Evolutionary conservation across 2,113 vertebrate species (phyloP), one percentile per base, ranked within the genome.

Genomic region (Catharus minimus): DNA sequence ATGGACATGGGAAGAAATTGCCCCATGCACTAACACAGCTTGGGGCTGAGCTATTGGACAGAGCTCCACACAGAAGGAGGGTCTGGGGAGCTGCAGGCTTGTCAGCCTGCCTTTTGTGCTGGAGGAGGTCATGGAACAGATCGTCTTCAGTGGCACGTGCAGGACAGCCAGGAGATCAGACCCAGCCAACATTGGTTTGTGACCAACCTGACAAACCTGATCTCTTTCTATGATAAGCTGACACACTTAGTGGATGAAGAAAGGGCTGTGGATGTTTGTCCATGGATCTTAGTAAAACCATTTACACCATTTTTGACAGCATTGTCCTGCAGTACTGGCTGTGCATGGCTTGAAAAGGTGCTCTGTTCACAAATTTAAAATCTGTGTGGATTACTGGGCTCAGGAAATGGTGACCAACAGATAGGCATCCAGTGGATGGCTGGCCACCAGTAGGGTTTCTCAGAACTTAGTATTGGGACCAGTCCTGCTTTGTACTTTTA

Each of bases 241-340:
- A 41, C 0, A 0, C 5, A 19, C 3, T 10, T 28, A 49, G 12
- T 47, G 20, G 26, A 13, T 41, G 16, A 57, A 16, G 20, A 74
- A 57, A 36, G 11, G 15, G 13, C 16, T 49, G 13, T 74, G 30
- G 20, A 75, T 50, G 11, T 9, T 66, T 38, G 9, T 22, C 20
- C 21, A 3, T 11, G 17, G 16, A 57, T 49, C 66, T 36, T 21
- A 74, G 20, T 14, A 20, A 65, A 57, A 41, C 2, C 28, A 41
- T 24, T 47, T 17, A 16, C 24, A 49, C 15, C 5, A 36, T 66
- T 66, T 66, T 10, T 26, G 65, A 11, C 24, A 26, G 4, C 24
- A 36, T 6, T 43, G 11, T 36, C 8, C 30, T 17, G 30, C 15
- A 84, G 36, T 20, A 13, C 11, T 21, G 24, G 3, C 43, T 74